Percentiles rank a stretch among this genome's conserved stretches.
phyloP scores from a whole-genome alignment of 2,888 invertebrate species.

The Noctua comes region DNA sequence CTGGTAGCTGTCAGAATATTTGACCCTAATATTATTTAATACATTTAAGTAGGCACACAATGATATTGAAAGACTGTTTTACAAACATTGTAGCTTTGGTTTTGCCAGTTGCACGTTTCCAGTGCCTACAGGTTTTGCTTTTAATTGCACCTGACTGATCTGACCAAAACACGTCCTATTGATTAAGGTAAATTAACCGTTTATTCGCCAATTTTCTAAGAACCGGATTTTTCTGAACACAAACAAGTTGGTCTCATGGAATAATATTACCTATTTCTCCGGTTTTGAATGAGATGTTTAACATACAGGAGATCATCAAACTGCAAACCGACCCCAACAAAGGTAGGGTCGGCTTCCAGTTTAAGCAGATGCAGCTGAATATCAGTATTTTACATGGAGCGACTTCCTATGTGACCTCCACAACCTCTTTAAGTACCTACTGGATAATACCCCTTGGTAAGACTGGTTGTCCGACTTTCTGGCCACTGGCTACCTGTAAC shows the following conservation, averaged over 20 bases:
- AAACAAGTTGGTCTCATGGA: neutral
- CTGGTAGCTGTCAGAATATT: neutral
- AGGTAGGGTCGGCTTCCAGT: too few relatives aligned
- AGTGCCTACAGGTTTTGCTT: slow-evolving; percentile 27
- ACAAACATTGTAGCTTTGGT: neutral
- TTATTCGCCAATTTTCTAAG: slow-evolving; percentile 44
- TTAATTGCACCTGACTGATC: slow-evolving; percentile 11
- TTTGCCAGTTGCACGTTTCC: neutral
- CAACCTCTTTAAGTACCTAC: too few relatives aligned
- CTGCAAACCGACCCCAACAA: too few relatives aligned
- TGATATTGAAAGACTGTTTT: neutral
- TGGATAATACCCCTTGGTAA: too few relatives aligned
- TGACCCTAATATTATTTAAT: neutral
- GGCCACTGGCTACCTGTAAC: too few relatives aligned
- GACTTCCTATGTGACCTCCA: too few relatives aligned
- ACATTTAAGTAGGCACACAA: neutral
- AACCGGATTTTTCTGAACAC: slow-evolving; percentile 37
- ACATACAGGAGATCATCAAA: too few relatives aligned
- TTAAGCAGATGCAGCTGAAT: too few relatives aligned
- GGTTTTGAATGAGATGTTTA: neutral
- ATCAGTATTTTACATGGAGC: too few relatives aligned
- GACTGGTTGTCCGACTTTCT: too few relatives aligned
- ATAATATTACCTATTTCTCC: neutral
- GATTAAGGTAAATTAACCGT: slow-evolving; percentile 37
- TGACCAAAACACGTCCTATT: neutral